Evolutionary conservation across 1,140 invertebrate species (phyloP).

Genomic region (Lepidotrigona ventralis): DNA sequence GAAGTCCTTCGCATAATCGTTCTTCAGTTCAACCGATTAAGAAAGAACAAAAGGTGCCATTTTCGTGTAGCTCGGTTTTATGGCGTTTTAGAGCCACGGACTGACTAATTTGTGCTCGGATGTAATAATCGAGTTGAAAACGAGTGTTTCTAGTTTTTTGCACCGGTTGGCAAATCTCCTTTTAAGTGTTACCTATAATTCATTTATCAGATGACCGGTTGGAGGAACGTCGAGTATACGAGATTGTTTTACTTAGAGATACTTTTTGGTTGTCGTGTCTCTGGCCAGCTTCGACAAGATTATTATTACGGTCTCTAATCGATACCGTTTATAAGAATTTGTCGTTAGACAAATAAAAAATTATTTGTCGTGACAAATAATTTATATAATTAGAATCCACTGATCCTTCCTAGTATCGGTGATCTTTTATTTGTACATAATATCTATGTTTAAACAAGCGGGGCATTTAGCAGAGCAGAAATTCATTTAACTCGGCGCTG

Average conservation of each 20-base stretch:
- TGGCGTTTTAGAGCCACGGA: neutral
- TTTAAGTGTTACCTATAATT: conserved; percentile 56
- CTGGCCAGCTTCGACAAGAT: conserved; percentile 18
- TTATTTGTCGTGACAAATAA: too few relatives aligned
- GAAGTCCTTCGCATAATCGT: conserved; percentile 9
- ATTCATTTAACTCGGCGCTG: too few relatives aligned
- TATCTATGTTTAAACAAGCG: too few relatives aligned
- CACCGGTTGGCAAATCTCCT: conserved; percentile 47
- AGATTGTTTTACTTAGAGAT: conserved; percentile 33
- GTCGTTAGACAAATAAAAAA: too few relatives aligned
- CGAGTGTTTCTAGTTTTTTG: conserved; percentile 49
- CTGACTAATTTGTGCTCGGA: conserved; percentile 22
- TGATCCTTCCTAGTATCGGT: too few relatives aligned
- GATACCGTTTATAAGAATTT: neutral
- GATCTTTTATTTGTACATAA: too few relatives aligned
- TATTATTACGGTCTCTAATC: neutral
- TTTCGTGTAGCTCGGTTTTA: conserved; percentile 32
- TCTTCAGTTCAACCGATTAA: conserved; percentile 10
- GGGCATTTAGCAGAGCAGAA: too few relatives aligned
- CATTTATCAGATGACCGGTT: conserved; percentile 40
- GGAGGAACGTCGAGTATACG: conserved; percentile 19
- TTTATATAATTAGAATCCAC: too few relatives aligned
- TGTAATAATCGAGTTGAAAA: conserved; percentile 45
- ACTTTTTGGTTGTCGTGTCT: conserved; percentile 36
- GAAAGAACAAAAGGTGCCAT: conserved; percentile 11